Evolutionary conservation across 2,888 invertebrate genomes (phyloP), one percentile per base, ranked within the genome.

Genomic region (Drosophila testacea): DNA sequence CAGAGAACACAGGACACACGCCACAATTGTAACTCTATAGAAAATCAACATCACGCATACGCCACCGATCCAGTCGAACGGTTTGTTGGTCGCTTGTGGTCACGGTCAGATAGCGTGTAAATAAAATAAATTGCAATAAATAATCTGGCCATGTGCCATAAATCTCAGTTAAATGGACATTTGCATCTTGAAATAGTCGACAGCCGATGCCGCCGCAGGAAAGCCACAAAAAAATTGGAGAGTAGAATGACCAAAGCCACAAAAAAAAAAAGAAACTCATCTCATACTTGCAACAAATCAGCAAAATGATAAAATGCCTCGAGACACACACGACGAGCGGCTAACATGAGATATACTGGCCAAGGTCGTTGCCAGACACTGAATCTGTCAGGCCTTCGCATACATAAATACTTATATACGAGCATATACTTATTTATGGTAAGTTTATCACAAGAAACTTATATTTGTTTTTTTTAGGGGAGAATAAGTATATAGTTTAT

Each of bases 51-150:
- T 71, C 55, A 80, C 67, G 77, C 72, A 77, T 80, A 77, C 81
- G 77, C 77, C 80, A 80, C 50, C 54, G 46, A 46, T 16, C 13
- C 56, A 41, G 46, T 22, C 16, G 57, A 47, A 57, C 28, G 39
- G 47, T 68, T 39, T 28, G 51, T 28, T 28, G 60, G 6, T 64
- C 36, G 42, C 56, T 66, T 71, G 75, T 81, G 81, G 79, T 68
- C 75, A 66, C 59, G 68, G 73, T 52, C 80, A 84, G 90, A 87
- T 87, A 87, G 89, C 88, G 89, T 75, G 85, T 77, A 88, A 87
- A 87, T 89, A 90, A 90, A 90, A 88, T 85, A 88, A 88, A 89
- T 89, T 89, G 90, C 85, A 88, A 87, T 90, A 87, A 87, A 87
- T 87, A 89, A 87, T 88, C 86, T 73, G 73, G 66, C 77, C 79